These are phyloP conservation scores for Nemotelus pantherinus DNA, from an alignment of 2,888 invertebrate genomes.

Conservation along the genomic window DNA sequence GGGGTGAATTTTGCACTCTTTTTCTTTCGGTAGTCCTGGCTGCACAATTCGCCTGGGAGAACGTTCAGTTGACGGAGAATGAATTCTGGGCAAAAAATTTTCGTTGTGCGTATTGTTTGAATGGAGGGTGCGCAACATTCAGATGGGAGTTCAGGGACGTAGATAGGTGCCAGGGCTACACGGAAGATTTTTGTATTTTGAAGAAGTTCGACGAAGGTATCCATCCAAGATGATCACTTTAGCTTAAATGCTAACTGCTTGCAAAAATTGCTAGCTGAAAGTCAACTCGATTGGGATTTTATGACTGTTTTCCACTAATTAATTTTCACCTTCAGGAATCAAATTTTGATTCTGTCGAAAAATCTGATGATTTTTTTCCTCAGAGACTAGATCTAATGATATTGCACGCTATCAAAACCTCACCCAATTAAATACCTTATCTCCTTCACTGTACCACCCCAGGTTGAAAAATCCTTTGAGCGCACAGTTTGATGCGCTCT, in stretches of 20 bases:
- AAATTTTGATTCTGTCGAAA: too few relatives aligned
- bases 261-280: too few relatives aligned
- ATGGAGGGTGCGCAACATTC: conserved; percentile 38
- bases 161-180: background rate
- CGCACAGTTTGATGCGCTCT: conserved; percentile 32
- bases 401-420: too few relatives aligned
- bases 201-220: too few relatives aligned
- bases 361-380: too few relatives aligned
- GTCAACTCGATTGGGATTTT: too few relatives aligned
- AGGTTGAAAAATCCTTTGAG: conserved; percentile 15
- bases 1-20: conserved; percentile 2
- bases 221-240: too few relatives aligned
- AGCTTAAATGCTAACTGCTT: too few relatives aligned
- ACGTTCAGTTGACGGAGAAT: background rate
- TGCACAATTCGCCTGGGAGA: background rate
- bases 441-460: conserved; percentile 42
- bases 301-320: too few relatives aligned
- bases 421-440: background rate
- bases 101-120: conserved; percentile 21
- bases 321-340: too few relatives aligned
- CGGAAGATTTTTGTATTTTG: too few relatives aligned
- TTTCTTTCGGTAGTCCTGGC: conserved; percentile 13
- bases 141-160: conserved; percentile 11
- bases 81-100: conserved; percentile 15
- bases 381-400: too few relatives aligned